Evolutionary conservation across 2,113 vertebrate genomes (phyloP).

Genomic region (Osmerus eperlanus): DNA sequence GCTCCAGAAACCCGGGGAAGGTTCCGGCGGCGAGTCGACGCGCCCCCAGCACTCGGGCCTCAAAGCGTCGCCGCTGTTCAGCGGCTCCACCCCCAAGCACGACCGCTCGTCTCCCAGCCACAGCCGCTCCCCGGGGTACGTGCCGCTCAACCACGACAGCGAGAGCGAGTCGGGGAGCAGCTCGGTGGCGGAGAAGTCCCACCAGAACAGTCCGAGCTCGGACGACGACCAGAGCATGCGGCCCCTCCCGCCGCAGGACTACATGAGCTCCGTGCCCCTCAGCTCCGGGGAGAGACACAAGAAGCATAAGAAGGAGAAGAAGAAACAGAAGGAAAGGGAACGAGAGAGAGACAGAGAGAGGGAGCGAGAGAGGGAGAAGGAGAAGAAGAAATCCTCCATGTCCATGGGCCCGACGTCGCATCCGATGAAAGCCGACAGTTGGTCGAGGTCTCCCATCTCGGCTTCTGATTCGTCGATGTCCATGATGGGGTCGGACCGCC

Average conservation of each 20-base stretch:
- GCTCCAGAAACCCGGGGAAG: slow-evolving; percentile 90
- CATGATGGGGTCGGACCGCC: slow-evolving; percentile 86
- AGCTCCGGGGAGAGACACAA: slow-evolving; percentile 94
- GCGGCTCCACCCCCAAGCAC: slow-evolving; percentile 94
- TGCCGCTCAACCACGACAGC: slow-evolving; percentile 92
- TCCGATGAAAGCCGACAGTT: slow-evolving; percentile 88
- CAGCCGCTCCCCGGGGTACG: slow-evolving; percentile 95
- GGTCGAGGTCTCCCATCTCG: slow-evolving; percentile 92
- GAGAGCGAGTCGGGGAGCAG: slow-evolving; percentile 97
- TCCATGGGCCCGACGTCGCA: slow-evolving; percentile 70
- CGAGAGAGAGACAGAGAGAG: slow-evolving; percentile 82
- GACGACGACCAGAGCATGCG: slow-evolving; percentile 86
- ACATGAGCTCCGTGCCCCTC: slow-evolving; percentile 77
- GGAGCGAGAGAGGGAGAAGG: slow-evolving; percentile 86
- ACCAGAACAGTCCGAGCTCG: slow-evolving; percentile 97
- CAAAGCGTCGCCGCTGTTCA: slow-evolving; percentile 94
- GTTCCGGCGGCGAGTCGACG: slow-evolving; percentile 79
- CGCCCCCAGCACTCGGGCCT: slow-evolving; percentile 88
- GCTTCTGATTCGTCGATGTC: slow-evolving; percentile 83
- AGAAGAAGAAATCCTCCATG: slow-evolving; percentile 88
- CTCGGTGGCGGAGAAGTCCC: slow-evolving; percentile 92
- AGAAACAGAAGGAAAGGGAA: slow-evolving; percentile 91
- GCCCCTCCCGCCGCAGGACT: slow-evolving; percentile 69
- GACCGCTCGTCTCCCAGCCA: slow-evolving; percentile 98
- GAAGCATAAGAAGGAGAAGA: slow-evolving; percentile 98